Evolutionary conservation across 37 sponge, comb jelly and placozoan species (phyloP), one percentile per base, ranked within the genome.

Genomic region (Dysidea cf. avara): DNA sequence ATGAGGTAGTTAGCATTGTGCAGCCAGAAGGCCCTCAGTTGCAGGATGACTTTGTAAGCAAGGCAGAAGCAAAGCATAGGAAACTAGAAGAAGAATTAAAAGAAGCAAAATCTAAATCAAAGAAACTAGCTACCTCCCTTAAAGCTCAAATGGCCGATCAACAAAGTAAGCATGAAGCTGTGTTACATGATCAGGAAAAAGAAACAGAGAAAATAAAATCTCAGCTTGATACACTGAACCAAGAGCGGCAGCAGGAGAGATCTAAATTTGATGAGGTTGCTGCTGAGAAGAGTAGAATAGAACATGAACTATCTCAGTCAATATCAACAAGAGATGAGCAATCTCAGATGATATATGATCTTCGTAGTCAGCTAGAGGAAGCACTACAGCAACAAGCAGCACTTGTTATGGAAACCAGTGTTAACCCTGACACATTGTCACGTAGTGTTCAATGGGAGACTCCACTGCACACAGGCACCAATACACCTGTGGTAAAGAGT

Each of bases 31-130:
- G 12, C 52, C 7, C 33, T 53, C 33, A 34, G 17, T 17, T 54
- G 1, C 6, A 49, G 13, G 55, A 62, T 12, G 51, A 62, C 1
- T 7, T 55, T 17, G 53, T 58, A 31, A 30, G 39, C 40, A 61
- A 68, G 28, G 59, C 18, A 4, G 69, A 67, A 25, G 17, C 32
- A 4, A 35, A 31, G 39, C 55, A 83, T 50, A 57, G 66, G 39
- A 53, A 72, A 55, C 39, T 80, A 21, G 37, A 73, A 57, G 60
- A 77, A 13, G 74, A 88, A 31, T 0, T 82, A 21, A 35, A 71
- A 9, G 74, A 73, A 12, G 29, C 66, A 1, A 77, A 72, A 25
- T 32, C 39, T 35, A 82, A 82, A 37, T 81, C 68, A 33, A 64
- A 72, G 21, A 77, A 65, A 60, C 46, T 57, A 0, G 37, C 72